These are phyloP conservation scores for Drosophila infuscata DNA, from an alignment of 2,888 invertebrate genomes.

Conservation along the genomic window DNA sequence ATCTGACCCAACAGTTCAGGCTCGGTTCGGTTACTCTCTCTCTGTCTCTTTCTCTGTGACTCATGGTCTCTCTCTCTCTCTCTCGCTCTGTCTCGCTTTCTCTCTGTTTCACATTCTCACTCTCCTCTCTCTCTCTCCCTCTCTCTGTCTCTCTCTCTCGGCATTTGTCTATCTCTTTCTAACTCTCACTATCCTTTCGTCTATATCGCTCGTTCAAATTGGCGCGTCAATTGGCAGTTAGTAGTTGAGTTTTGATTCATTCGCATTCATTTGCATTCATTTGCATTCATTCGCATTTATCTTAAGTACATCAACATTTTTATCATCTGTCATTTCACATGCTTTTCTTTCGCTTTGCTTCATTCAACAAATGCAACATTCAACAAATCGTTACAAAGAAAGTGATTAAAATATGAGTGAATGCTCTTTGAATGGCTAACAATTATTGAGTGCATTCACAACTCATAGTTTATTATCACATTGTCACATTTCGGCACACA, in stretches of 20 bases:
- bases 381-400: neutral
- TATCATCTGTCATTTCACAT: slow-evolving; percentile 35
- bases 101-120: neutral
- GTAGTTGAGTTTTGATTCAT: slow-evolving; percentile 56
- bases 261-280: slow-evolving; percentile 57
- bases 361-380: slow-evolving; percentile 39
- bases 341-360: slow-evolving; percentile 55
- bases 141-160: slow-evolving; percentile 1
- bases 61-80: slow-evolving; percentile 3
- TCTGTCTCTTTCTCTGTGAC: slow-evolving; percentile 5
- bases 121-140: neutral
- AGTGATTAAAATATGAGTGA: slow-evolving; percentile 1
- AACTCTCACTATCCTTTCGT: slow-evolving; percentile 25
- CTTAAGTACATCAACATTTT: slow-evolving; percentile 26
- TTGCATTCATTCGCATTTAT: slow-evolving; percentile 52
- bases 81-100: neutral
- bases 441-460: neutral
- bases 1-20: slow-evolving; percentile 15
- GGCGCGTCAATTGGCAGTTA: slow-evolving; percentile 70
- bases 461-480: neutral
- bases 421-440: neutral
- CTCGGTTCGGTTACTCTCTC: slow-evolving; percentile 35
- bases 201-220: slow-evolving; percentile 53
- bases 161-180: slow-evolving; percentile 8
- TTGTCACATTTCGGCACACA: slow-evolving; percentile 20